Percentiles rank a stretch among this genome's conserved stretches.
Evolutionary conservation across 2,113 vertebrate species (phyloP).

Genomic region (Cebidichthys violaceus): DNA sequence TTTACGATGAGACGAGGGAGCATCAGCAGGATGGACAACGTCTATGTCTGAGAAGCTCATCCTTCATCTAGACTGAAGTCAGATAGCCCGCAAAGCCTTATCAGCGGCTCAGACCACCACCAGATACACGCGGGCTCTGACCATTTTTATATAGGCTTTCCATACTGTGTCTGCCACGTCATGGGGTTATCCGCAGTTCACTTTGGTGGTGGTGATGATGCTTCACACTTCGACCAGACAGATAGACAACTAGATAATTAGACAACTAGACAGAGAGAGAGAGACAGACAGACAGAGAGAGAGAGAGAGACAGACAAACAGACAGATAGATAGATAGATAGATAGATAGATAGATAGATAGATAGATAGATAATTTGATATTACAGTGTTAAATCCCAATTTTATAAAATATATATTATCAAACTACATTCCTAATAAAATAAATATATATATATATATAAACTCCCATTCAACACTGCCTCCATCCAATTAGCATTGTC

Average conservation of each 20-base stretch:
- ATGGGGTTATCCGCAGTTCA: slow-evolving; percentile 83
- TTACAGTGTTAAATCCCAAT: not conserved
- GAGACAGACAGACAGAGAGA: slow-evolving; percentile 32
- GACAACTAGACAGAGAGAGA: slow-evolving; percentile 12
- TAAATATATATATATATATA: not conserved
- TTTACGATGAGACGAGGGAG: slow-evolving; percentile 84
- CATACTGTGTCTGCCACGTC: slow-evolving; percentile 78
- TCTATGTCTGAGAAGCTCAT: slow-evolving; percentile 82
- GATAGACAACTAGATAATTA: slow-evolving; percentile 14
- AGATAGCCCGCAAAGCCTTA: slow-evolving; percentile 70
- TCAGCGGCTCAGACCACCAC: slow-evolving; percentile 63
- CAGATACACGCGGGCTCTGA: slow-evolving; percentile 57
- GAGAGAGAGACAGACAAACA: slow-evolving; percentile 2
- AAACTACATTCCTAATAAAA: not conserved
- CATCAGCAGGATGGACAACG: slow-evolving; percentile 84
- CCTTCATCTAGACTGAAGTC: slow-evolving; percentile 79
- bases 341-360: not conserved
- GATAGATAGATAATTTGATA: slow-evolving; percentile 4
- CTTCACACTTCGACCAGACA: slow-evolving; percentile 32
- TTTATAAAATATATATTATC: not conserved
- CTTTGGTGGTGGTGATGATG: slow-evolving; percentile 62
- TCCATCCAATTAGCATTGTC: not conserved
- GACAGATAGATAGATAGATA: not conserved
- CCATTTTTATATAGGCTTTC: slow-evolving; percentile 74
- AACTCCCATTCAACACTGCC: not conserved